Percentiles rank a stretch among this genome's conserved stretches.
These are phyloP conservation scores for Stictocephala bisonia DNA, from an alignment of 2,888 invertebrate genomes.

Conservation along the genomic window DNA sequence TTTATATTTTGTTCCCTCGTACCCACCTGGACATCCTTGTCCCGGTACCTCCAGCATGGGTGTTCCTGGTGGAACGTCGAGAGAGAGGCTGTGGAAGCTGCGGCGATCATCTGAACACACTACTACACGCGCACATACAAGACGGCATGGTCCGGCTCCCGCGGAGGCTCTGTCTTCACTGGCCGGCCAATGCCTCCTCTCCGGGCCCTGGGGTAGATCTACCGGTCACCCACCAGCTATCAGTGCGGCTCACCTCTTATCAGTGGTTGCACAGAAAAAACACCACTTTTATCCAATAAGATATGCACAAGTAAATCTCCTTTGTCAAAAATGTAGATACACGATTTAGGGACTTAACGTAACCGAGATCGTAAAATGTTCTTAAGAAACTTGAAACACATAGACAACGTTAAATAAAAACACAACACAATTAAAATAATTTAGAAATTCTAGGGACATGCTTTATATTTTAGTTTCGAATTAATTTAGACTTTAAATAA, in stretches of 20 bases:
- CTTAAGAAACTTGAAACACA: too few species aligned
- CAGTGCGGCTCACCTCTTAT: neutral
- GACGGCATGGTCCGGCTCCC: neutral
- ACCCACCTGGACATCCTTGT: constrained; percentile 30
- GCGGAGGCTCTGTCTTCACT: neutral
- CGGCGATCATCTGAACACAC: constrained; percentile 23
- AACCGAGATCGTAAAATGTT: too few species aligned
- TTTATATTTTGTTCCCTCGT: neutral
- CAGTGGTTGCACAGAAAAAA: too few species aligned
- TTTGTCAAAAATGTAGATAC: too few species aligned
- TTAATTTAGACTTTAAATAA: too few species aligned
- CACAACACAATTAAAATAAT: too few species aligned
- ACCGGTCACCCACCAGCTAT: neutral
- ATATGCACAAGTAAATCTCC: too few species aligned
- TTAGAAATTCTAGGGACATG: too few species aligned
- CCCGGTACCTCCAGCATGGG: constrained; percentile 24
- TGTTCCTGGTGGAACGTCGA: neutral
- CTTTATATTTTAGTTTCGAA: too few species aligned
- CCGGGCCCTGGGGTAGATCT: neutral
- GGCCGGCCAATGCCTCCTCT: neutral
- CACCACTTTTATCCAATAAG: too few species aligned
- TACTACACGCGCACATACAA: neutral
- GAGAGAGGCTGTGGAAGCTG: neutral
- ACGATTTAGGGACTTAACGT: too few species aligned
- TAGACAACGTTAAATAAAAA: too few species aligned